Evolutionary conservation across 2,888 invertebrate genomes (phyloP).

Genomic region (Aleiodes testaceus): DNA sequence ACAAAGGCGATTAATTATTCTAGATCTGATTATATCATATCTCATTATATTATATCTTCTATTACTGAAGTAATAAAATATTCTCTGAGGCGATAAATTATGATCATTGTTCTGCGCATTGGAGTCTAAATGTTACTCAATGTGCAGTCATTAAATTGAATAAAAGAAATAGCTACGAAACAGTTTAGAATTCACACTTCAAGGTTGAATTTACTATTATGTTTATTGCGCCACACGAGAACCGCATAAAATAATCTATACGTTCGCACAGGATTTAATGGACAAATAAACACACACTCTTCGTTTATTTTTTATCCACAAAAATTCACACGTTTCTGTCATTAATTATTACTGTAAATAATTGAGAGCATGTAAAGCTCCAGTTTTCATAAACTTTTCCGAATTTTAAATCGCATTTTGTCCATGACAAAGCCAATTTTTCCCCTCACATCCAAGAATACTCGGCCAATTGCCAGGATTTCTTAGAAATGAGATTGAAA

Average conservation of each 20-base stretch:
- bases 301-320: not conserved
- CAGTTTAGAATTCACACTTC: conserved; percentile 13
- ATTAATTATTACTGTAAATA: conserved; percentile 29
- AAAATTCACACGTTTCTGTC: not conserved
- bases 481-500: conserved; percentile 41
- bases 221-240: conserved; percentile 14
- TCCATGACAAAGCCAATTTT: conserved; percentile 39
- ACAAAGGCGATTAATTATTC: not conserved
- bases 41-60: too few relatives aligned
- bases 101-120: too few relatives aligned
- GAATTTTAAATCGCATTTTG: conserved; percentile 2
- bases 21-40: too few relatives aligned
- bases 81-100: too few relatives aligned
- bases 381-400: conserved; percentile 13
- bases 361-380: conserved; percentile 27
- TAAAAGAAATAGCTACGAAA: not conserved
- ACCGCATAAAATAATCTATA: not conserved
- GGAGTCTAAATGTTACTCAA: not conserved
- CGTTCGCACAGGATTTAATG: not conserved
- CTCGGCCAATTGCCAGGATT: conserved; percentile 46
- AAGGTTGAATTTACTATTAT: conserved; percentile 26
- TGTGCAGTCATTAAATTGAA: conserved; percentile 1
- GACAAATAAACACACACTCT: not conserved
- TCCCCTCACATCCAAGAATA: conserved; percentile 31
- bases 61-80: too few relatives aligned